Conservation (phyloP, 2,888 invertebrate species). For the Agapostemon virescens region DNA sequence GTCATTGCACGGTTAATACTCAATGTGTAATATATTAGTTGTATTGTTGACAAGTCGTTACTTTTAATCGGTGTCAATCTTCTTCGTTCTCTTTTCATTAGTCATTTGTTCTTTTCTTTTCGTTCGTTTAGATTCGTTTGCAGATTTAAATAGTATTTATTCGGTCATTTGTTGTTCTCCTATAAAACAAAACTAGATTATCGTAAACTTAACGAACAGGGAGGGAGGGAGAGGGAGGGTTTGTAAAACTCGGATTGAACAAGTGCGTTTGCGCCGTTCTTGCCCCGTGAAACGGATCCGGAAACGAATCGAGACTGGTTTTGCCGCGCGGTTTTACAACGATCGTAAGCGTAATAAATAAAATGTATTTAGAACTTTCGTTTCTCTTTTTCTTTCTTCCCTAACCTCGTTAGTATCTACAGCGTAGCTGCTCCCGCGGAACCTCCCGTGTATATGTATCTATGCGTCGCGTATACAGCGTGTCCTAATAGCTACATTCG, state of each 20-base stretch:
- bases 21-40: constrained; percentile 59
- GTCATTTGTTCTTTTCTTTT: too few relatives aligned
- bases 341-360: constrained; percentile 55
- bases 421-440: constrained; percentile 15
- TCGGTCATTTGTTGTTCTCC: constrained; percentile 52
- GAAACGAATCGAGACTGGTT: constrained; percentile 30
- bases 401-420: constrained; percentile 53
- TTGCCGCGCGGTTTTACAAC: constrained; percentile 22
- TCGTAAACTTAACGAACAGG: constrained; percentile 65
- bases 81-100: constrained; percentile 7
- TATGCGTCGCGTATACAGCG: constrained; percentile 1
- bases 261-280: constrained; percentile 59
- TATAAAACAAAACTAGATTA: constrained; percentile 72
- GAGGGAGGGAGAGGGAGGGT: neutral
- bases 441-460: neutral
- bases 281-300: constrained; percentile 53
- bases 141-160: constrained; percentile 57
- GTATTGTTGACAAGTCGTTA: constrained; percentile 58
- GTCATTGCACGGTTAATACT: constrained; percentile 21
- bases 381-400: constrained; percentile 19
- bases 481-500: neutral
- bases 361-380: constrained; percentile 51
- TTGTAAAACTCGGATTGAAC: constrained; percentile 55
- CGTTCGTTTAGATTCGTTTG: constrained; percentile 48
- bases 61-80: constrained; percentile 23